Conservation (phyloP, 1,140 invertebrate species). For the Drosophila orena region DNA sequence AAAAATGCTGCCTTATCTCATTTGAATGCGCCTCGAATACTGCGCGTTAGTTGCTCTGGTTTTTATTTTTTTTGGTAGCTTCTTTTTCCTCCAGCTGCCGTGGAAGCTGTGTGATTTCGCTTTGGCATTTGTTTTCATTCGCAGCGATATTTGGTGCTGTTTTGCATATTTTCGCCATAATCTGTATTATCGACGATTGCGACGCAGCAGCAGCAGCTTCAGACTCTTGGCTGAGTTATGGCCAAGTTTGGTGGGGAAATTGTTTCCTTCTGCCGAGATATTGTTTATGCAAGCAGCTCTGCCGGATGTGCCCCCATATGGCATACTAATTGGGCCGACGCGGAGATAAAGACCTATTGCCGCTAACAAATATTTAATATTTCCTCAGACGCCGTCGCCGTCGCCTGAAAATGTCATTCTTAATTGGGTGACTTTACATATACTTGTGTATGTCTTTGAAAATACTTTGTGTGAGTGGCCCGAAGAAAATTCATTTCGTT, state of each 20-base stretch:
- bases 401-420: constrained; percentile 46
- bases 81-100: not conserved
- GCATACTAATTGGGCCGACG: constrained; percentile 48
- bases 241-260: constrained; percentile 31
- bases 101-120: constrained; percentile 32
- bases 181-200: constrained; percentile 61
- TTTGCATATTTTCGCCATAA: constrained; percentile 64
- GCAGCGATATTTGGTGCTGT: constrained; percentile 51
- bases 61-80: constrained; percentile 1
- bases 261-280: constrained; percentile 44
- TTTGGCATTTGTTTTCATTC: constrained; percentile 59
- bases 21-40: constrained; percentile 61
- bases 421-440: constrained; percentile 45
- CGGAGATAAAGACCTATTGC: constrained; percentile 28
- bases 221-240: constrained; percentile 35
- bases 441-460: constrained; percentile 37
- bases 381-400: constrained; percentile 22
- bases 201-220: constrained; percentile 26
- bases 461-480: constrained; percentile 18
- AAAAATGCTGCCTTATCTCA: constrained; percentile 56
- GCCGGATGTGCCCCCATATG: constrained; percentile 32
- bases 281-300: constrained; percentile 39
- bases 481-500: constrained; percentile 34
- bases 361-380: constrained; percentile 51
- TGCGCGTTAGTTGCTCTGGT: constrained; percentile 52